These are phyloP conservation scores for Anniella stebbinsi DNA, from an alignment of 2,797 vertebrate genomes.

Conservation along the genomic window DNA sequence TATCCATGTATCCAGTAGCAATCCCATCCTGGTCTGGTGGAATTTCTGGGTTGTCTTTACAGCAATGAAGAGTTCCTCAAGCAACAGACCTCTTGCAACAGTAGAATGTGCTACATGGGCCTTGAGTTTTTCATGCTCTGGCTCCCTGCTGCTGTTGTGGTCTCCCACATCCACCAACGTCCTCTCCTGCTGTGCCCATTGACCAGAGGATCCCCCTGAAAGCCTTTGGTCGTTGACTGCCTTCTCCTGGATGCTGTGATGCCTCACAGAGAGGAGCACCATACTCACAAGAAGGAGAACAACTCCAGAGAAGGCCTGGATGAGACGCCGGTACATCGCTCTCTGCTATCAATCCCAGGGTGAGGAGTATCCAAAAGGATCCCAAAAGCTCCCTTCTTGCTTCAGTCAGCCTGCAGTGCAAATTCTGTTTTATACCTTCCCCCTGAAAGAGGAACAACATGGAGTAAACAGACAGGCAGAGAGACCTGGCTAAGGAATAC, in stretches of 20 bases:
- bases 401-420: background rate
- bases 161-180: background rate
- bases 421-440: slow-evolving; percentile 21
- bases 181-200: accelerated
- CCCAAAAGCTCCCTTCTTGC: background rate
- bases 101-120: background rate
- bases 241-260: slow-evolving; percentile 32
- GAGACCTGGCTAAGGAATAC: slow-evolving; percentile 25
- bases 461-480: background rate
- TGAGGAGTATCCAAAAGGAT: accelerated
- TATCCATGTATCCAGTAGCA: slow-evolving; percentile 93
- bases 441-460: slow-evolving; percentile 5
- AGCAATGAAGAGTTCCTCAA: slow-evolving; percentile 87
- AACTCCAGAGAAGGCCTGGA: slow-evolving; percentile 64
- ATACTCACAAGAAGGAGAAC: slow-evolving; percentile 63
- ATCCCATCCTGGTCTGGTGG: slow-evolving; percentile 85
- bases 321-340: slow-evolving; percentile 65
- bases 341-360: accelerated
- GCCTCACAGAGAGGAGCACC: slow-evolving; percentile 68
- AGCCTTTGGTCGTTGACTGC: accelerated
- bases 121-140: background rate
- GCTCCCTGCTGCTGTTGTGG: background rate
- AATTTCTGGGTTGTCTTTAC: slow-evolving; percentile 91
- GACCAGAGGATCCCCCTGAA: background rate
- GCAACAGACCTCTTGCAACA: slow-evolving; percentile 49